Conservation (phyloP, 1,140 invertebrate species). For the Andrena cerasifolii region DNA sequence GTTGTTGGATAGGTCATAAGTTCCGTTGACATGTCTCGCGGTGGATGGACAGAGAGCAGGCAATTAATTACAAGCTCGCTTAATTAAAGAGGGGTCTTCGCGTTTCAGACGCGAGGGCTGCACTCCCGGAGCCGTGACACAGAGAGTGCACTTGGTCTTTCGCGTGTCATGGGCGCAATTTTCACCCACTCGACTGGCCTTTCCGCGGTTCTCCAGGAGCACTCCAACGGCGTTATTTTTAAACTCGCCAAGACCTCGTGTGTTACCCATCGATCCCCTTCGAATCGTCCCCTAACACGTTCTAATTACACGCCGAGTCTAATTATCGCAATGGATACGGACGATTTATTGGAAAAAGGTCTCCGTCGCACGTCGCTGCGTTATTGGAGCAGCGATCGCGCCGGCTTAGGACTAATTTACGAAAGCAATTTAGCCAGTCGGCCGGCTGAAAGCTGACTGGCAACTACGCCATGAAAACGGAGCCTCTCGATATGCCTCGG, state of each 20-base stretch:
- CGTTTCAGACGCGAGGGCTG: slow-evolving; percentile 38
- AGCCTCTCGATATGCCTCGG: slow-evolving; percentile 42
- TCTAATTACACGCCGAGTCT: not conserved
- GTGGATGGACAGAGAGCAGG: slow-evolving; percentile 51
- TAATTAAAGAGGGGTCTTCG: slow-evolving; percentile 60
- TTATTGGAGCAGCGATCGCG: slow-evolving; percentile 37
- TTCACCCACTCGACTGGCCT: slow-evolving; percentile 10
- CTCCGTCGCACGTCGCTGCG: slow-evolving; percentile 23
- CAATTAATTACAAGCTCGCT: slow-evolving; percentile 65
- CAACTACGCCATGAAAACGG: slow-evolving; percentile 17
- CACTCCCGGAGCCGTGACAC: slow-evolving; percentile 30
- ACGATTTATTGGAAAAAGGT: slow-evolving; percentile 32
- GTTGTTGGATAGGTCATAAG: slow-evolving; percentile 42
- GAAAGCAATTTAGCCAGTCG: slow-evolving; percentile 24
- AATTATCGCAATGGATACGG: not conserved
- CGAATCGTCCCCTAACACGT: not conserved
- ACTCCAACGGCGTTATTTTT: not conserved
- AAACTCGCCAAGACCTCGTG: not conserved
- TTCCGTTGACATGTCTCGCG: slow-evolving; percentile 35
- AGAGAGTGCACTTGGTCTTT: slow-evolving; percentile 20
- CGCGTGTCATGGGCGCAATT: slow-evolving; percentile 17
- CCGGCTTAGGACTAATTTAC: slow-evolving; percentile 28
- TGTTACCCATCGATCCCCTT: not conserved
- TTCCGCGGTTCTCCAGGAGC: not conserved
- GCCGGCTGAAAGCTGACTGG: slow-evolving; percentile 23